Base-by-base conservation (phyloP, 2,113 vertebrate genomes). In the Scatophagus argus region DNA sequence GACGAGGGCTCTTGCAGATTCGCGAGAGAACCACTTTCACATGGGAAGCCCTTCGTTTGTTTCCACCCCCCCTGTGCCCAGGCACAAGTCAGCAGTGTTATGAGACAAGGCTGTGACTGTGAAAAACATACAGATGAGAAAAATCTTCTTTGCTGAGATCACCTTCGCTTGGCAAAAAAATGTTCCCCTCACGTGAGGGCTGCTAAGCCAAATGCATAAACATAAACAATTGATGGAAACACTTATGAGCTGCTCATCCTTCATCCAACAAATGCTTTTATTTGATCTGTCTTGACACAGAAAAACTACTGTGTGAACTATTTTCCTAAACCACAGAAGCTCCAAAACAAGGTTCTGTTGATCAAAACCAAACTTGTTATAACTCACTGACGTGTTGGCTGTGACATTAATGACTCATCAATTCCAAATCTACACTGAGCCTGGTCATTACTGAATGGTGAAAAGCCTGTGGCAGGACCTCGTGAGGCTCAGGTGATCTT, bases 1-100 rank as follows among this genome's bases (percentile, higher is more conserved):
- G 61, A 81, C 72, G 43, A 64, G 79, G 65, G 66, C 56, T 85
- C 55, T 82, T 7, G 62, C 68, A 64, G 51, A 36, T 80, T 58
- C 23, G 44, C 32, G 55, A 87, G 80, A 83, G 79, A 92, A 86
- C 67, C 80, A 84, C 83, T 89, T 86, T 91, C 88, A 86, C 82
- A 84, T 80, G 81, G 80, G 87, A 90, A 88, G 81, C 79, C 65
- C 72, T 73, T 1, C 10, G 3, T 60, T 62, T 69, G 60, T 91
- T 84, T 82, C 84, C 79, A 72, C 14, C 75, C 36, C 36, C 59
- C 56, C n/a, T 41, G 41, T 82, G 79, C 69, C 73, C 67, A 25
- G 47, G 49, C 85, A 77, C 32, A 39, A 60, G 73, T 81, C 77
- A 43, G 58, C 12, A 0, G 31, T 12, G 47, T 81, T 65, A 56